Percentiles rank a stretch among this genome's conserved stretches.
phyloP scores from a whole-genome alignment of 2,113 vertebrate genomes.

The Lipotes vexillifer region DNA sequence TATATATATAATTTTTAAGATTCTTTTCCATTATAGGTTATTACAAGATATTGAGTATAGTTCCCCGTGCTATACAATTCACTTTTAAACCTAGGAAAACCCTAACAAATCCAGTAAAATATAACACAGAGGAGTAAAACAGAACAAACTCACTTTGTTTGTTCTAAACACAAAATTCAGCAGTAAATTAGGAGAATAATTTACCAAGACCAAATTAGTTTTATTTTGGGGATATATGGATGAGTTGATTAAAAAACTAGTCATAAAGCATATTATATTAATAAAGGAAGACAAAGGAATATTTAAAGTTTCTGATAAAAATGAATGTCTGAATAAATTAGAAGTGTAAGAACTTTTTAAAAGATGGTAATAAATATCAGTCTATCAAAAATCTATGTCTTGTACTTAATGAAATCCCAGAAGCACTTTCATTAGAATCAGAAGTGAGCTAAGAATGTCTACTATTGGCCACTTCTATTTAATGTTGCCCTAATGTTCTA shows the following conservation, averaged over 20 bases:
- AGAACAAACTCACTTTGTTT: neutral
- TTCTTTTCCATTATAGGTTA: too few species aligned
- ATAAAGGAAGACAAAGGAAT: neutral
- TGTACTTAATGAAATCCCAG: neutral
- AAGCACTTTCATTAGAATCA: neutral
- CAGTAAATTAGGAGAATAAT: neutral
- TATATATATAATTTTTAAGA: neutral
- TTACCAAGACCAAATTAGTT: neutral
- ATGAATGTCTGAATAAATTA: neutral
- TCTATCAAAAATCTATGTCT: neutral
- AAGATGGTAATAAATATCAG: neutral
- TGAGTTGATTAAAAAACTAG: neutral
- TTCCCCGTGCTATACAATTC: neutral
- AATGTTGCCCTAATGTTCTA: neutral
- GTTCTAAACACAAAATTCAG: neutral
- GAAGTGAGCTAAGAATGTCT: neutral
- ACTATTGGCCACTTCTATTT: neutral
- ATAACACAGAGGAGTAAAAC: neutral
- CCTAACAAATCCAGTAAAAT: neutral
- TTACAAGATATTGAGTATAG: too few species aligned
- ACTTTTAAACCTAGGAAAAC: neutral
- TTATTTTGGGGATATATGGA: neutral
- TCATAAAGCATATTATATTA: neutral
- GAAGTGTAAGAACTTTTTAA: neutral
- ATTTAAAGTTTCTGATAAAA: neutral